A percentile compares a stretch with the other conserved stretches of the same genome.
Evolutionary conservation across 2,888 invertebrate species (phyloP).

Genomic region (Sarcophaga carnaria): DNA sequence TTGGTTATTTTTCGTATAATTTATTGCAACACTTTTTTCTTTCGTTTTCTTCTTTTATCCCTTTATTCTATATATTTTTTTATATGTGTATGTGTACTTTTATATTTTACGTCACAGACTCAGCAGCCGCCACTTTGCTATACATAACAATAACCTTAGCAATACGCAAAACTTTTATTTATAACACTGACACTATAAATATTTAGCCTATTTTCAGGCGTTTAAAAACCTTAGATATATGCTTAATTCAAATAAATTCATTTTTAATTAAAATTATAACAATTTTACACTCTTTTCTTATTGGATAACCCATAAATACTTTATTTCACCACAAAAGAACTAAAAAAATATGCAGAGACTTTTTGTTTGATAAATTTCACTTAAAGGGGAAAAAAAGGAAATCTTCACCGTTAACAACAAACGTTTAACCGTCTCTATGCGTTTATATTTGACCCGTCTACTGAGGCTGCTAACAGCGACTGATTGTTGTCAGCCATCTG

Average conservation of each 20-base stretch:
- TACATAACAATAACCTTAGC: slow-evolving; percentile 69
- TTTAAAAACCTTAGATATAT: background rate
- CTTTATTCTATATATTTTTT: slow-evolving; percentile 48
- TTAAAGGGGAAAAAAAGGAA: slow-evolving; percentile 13
- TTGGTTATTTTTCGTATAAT: slow-evolving; percentile 17
- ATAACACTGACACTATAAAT: slow-evolving; percentile 47
- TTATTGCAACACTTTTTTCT: background rate
- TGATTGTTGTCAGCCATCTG: slow-evolving; percentile 70
- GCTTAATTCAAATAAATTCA: background rate
- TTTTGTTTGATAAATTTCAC: background rate
- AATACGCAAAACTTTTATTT: slow-evolving; percentile 58
- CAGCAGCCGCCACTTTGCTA: slow-evolving; percentile 70
- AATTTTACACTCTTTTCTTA: background rate
- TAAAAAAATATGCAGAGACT: background rate
- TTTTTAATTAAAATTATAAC: background rate
- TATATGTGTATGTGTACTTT: background rate
- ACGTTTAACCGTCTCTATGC: slow-evolving; percentile 62
- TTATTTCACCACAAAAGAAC: background rate
- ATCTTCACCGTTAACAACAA: slow-evolving; percentile 59
- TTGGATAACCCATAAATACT: background rate
- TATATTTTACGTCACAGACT: slow-evolving; percentile 67
- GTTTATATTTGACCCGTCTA: slow-evolving; percentile 64
- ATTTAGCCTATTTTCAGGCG: slow-evolving; percentile 60
- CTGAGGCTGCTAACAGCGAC: slow-evolving; percentile 70
- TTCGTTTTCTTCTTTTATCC: background rate